phyloP scores from a whole-genome alignment of 2,888 invertebrate genomes.

The Rhagonycha lutea region DNA sequence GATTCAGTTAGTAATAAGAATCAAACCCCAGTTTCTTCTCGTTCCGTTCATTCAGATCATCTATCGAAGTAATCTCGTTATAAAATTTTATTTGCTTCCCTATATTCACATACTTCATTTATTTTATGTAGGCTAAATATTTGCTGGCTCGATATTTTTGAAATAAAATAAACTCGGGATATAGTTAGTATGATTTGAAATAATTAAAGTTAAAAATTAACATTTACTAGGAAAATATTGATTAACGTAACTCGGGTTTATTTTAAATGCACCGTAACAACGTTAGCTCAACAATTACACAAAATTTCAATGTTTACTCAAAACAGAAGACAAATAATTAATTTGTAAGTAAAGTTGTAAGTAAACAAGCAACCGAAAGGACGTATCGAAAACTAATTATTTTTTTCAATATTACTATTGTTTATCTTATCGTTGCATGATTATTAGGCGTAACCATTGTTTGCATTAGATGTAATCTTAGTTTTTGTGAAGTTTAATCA shows the following conservation, averaged over 20 bases:
- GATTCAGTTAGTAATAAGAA: slow-evolving; percentile 33
- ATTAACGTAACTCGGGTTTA: background rate
- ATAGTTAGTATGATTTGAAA: background rate
- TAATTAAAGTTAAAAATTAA: background rate
- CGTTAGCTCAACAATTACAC: background rate
- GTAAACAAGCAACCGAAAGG: background rate
- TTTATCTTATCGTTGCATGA: background rate
- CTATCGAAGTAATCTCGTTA: slow-evolving; percentile 19
- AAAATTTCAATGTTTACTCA: background rate
- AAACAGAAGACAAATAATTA: background rate
- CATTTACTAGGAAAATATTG: background rate
- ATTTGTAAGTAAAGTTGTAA: too few relatives aligned
- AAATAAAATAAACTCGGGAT: background rate
- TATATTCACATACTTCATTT: slow-evolving; percentile 6
- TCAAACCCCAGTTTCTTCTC: slow-evolving; percentile 29
- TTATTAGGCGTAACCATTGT: background rate
- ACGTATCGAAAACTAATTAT: background rate
- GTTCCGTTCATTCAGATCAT: slow-evolving; percentile 27
- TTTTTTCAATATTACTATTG: background rate
- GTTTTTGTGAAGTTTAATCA: slow-evolving; percentile 1
- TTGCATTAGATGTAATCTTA: background rate
- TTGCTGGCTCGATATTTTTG: background rate
- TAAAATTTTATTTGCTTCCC: slow-evolving; percentile 16
- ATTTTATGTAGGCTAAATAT: background rate
- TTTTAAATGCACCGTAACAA: background rate